Conservation (phyloP, 2,797 vertebrate genomes). For the Macrochelys suwanniensis region DNA sequence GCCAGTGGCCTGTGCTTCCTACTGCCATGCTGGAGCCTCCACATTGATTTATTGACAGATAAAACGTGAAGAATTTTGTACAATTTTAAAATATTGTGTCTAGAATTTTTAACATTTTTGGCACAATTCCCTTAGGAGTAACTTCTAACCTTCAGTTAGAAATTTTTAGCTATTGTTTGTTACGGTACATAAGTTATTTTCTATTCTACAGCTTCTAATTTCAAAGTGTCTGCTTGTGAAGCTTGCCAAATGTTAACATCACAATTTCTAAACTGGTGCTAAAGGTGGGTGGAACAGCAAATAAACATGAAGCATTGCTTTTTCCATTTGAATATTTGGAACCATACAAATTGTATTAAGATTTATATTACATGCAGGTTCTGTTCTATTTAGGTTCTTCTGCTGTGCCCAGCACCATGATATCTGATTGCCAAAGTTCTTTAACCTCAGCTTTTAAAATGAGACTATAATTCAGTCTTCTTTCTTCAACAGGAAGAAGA, state of each 20-base stretch:
- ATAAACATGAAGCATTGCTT: neutral
- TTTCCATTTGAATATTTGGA: neutral
- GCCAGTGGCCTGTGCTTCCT: too few species aligned
- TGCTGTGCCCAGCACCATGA: neutral
- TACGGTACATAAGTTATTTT: neutral
- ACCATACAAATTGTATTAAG: neutral
- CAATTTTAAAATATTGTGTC: too few species aligned
- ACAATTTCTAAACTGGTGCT: neutral
- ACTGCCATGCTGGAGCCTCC: too few species aligned
- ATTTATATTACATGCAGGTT: neutral
- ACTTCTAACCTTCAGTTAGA: neutral
- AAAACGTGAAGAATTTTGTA: too few species aligned
- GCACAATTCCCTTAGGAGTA: too few species aligned
- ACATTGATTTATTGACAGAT: too few species aligned
- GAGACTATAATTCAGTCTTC: constrained; percentile 24
- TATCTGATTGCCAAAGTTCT: neutral
- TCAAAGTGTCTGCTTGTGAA: neutral
- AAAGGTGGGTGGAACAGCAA: neutral
- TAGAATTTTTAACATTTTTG: too few species aligned
- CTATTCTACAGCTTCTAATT: neutral
- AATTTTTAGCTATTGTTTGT: neutral
- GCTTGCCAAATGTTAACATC: neutral
- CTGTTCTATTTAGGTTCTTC: neutral
- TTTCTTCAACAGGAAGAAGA: constrained; percentile 91
- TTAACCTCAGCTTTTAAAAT: neutral